Base-by-base conservation (phyloP, 2,113 vertebrate genomes). In the Oceanodroma tethys region DNA sequence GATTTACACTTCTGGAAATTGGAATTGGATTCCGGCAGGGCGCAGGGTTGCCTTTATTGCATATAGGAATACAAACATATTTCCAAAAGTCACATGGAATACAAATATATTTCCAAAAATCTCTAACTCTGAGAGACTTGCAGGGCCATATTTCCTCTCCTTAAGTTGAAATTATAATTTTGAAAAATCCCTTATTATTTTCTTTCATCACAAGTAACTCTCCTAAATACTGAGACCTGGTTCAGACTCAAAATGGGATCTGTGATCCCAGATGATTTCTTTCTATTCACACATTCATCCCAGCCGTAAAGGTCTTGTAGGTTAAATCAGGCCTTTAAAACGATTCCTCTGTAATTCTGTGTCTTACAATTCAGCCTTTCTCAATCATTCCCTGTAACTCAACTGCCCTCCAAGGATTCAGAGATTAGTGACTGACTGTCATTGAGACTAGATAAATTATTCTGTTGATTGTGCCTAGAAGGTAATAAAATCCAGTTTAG, bases 401-500 rank as follows among this genome's bases (percentile, higher is more conserved):
- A 93, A 76, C 89, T 95, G 47, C 78, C 50, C 91, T 91, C 94
- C 78, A 45, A 89, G 91, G 91, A 91, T 72, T 95, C 84, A 79
- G 53, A 82, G 76, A 48, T 34, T 45, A 92, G 62, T 70, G 71
- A 93, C 87, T 89, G 81, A 80, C 85, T 89, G 67, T 53, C 81
- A 79, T 8, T 75, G 78, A 91, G 70, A 94, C 66, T 63, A 90
- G 75, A 93, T 79, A 85, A 95, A 95, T 88, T 90, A 95, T 91
- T 94, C 91, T 90, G 78, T 85, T 88, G 74, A 58, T 73, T 62
- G 62, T 88, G 71, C 71, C 87, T 58, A 70, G 89, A 53, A 97
- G 40, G 93, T 81, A 92, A 95, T 94, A 95, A 95, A 94, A 95
- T 75, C 60, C 70, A 87, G 81, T 91, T 62, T 66, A 87, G 83